Percentiles rank a stretch among this genome's conserved stretches.
Conservation (phyloP, 2,113 vertebrate species). For the Plecotus auritus region DNA sequence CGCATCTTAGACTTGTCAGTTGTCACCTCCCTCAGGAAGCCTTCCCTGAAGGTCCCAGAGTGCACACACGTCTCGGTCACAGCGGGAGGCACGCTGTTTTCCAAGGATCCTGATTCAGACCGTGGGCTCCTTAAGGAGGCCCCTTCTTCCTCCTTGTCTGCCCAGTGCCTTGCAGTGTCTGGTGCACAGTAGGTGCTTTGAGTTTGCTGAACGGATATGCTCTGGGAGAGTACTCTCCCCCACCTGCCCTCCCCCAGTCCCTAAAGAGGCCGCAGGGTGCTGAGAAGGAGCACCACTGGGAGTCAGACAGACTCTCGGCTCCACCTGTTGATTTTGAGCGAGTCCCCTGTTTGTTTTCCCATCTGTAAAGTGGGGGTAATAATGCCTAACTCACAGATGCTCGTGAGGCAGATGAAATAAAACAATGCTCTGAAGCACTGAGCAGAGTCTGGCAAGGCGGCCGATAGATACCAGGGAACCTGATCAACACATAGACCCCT, state of each 20-base stretch:
- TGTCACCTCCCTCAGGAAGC: constrained; percentile 5
- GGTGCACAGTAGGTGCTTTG: not conserved
- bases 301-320: not conserved
- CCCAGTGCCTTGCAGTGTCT: not conserved
- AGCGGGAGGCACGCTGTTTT: not conserved
- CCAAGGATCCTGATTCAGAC: not conserved
- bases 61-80: not conserved
- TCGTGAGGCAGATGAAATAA: not conserved
- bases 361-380: not conserved
- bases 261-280: not conserved
- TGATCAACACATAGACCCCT: rapidly evolving
- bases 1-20: not conserved
- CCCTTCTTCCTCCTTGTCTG: not conserved
- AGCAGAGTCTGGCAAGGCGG: not conserved
- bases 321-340: not conserved
- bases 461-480: not conserved
- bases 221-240: not conserved
- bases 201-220: not conserved
- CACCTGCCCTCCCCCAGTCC: not conserved
- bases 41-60: not conserved
- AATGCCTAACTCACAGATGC: not conserved
- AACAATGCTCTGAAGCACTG: not conserved
- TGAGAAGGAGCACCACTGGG: not conserved
- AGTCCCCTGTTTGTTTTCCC: not conserved
- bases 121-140: not conserved